Evolutionary conservation across 2,888 invertebrate species (phyloP).

Genomic region (Apodemia zela): DNA sequence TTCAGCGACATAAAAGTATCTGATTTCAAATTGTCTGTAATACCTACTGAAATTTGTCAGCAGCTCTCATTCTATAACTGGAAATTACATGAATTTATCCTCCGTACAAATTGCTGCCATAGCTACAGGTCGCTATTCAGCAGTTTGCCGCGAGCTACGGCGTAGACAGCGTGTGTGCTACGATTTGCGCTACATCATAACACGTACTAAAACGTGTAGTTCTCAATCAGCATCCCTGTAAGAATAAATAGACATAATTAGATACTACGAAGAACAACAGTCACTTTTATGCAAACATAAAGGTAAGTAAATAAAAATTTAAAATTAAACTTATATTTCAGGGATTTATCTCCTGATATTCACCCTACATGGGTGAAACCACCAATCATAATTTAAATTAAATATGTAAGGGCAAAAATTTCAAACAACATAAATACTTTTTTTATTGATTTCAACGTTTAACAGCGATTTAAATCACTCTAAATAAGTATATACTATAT

Average conservation of each 20-base stretch:
- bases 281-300: neutral
- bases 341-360: too few relatives aligned
- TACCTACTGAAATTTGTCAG: neutral
- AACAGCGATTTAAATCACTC: too few relatives aligned
- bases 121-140: conserved; percentile 35
- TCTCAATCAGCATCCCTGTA: neutral
- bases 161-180: conserved; percentile 35
- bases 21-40: neutral
- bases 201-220: conserved; percentile 14
- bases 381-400: too few relatives aligned
- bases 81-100: conserved; percentile 2
- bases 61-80: neutral
- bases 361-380: too few relatives aligned
- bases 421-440: too few relatives aligned
- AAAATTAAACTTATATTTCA: too few relatives aligned
- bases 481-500: too few relatives aligned
- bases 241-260: too few relatives aligned
- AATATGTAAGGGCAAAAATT: too few relatives aligned
- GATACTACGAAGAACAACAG: neutral
- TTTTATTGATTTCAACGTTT: too few relatives aligned
- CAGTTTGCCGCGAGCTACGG: conserved; percentile 38
- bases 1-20: neutral
- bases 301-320: neutral
- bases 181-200: conserved; percentile 21
- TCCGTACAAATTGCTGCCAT: conserved; percentile 17